These are phyloP conservation scores for Mercenaria mercenaria DNA, from an alignment of 1,140 invertebrate genomes.

Conservation along the genomic window DNA sequence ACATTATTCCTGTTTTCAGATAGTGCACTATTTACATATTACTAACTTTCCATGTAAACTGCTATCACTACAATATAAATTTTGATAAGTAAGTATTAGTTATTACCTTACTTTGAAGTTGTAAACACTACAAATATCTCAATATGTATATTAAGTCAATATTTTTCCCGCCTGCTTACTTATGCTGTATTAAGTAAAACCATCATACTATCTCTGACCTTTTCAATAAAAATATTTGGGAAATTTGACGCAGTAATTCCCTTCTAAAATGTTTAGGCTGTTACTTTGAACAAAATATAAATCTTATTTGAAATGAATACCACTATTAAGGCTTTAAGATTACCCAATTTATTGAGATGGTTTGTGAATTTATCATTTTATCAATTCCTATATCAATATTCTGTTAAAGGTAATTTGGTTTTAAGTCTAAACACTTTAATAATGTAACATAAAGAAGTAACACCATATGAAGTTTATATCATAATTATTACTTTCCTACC, in stretches of 20 bases:
- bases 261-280: background rate
- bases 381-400: no score
- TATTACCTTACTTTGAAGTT: slow-evolving; percentile 5
- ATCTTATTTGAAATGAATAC: no score
- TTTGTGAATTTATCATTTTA: no score
- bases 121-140: background rate
- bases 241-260: background rate
- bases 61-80: background rate
- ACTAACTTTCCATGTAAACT: background rate
- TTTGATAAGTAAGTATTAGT: slow-evolving; percentile 30
- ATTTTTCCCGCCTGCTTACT: background rate
- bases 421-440: no score
- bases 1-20: no score
- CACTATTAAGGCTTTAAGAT: no score
- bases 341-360: no score
- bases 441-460: no score
- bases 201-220: background rate
- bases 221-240: slow-evolving; percentile 1
- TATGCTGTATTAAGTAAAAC: background rate
- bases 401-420: no score
- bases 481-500: no score
- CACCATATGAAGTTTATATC: no score
- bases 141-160: background rate
- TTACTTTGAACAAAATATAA: no score
- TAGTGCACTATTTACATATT: background rate